Percentiles rank a stretch among this genome's conserved stretches.
These are phyloP conservation scores for Tromatobia lineatoria DNA, from an alignment of 2,888 invertebrate species.

Conservation along the genomic window DNA sequence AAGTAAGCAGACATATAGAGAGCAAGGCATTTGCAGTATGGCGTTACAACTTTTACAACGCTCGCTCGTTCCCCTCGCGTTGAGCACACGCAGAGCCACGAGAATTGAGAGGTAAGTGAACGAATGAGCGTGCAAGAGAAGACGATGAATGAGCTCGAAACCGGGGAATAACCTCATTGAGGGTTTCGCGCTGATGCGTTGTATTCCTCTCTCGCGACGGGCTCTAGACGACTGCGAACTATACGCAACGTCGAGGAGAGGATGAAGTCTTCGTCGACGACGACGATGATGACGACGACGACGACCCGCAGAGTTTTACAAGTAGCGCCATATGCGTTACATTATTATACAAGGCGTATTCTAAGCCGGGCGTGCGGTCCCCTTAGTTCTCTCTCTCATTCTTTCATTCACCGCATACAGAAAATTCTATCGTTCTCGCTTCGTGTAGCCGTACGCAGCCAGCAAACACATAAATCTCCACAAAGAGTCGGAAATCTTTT, in stretches of 20 bases:
- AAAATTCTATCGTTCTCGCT: slow-evolving; percentile 53
- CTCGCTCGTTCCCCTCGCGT: slow-evolving; percentile 19
- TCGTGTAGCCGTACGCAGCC: slow-evolving; percentile 67
- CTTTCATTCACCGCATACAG: slow-evolving; percentile 22
- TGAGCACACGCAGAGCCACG: slow-evolving; percentile 25
- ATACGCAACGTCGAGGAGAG: slow-evolving; percentile 29
- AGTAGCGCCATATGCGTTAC: slow-evolving; percentile 84
- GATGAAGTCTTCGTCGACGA: slow-evolving; percentile 5
- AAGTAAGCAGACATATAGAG: background rate
- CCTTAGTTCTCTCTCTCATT: slow-evolving; percentile 53
- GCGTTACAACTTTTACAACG: slow-evolving; percentile 30
- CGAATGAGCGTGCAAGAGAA: slow-evolving; percentile 25
- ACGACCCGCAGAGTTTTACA: slow-evolving; percentile 85
- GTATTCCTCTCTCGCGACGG: slow-evolving; percentile 18
- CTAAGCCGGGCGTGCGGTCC: slow-evolving; percentile 72
- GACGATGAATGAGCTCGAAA: slow-evolving; percentile 78
- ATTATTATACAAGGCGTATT: slow-evolving; percentile 82
- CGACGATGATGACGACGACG: slow-evolving; percentile 64
- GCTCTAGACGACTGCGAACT: slow-evolving; percentile 15
- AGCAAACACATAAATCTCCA: slow-evolving; percentile 75
- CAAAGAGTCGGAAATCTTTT: slow-evolving; percentile 84
- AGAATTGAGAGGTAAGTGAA: slow-evolving; percentile 52
- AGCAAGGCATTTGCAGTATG: background rate
- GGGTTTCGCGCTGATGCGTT: slow-evolving; percentile 70
- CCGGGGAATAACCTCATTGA: slow-evolving; percentile 82